A percentile compares a stretch with the other conserved stretches of the same genome.
Evolutionary conservation across 1,140 invertebrate species (phyloP).

Genomic region (Drosophila pseudoananassae): DNA sequence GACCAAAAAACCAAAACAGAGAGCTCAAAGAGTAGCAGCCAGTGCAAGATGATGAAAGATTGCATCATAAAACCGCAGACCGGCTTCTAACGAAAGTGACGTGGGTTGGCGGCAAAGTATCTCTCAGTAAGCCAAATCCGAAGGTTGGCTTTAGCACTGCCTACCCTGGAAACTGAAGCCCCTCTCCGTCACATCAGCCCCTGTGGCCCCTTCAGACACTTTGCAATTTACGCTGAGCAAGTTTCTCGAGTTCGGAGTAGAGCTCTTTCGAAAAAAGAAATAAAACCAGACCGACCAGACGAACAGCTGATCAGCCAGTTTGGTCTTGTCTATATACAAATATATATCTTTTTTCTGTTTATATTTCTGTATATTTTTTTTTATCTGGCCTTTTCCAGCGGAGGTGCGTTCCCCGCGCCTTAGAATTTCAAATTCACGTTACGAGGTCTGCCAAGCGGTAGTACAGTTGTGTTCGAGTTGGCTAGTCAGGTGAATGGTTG

Average conservation of each 20-base stretch:
- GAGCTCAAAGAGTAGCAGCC: constrained; percentile 2
- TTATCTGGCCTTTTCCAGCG: constrained; percentile 51
- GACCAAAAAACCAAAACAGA: constrained; percentile 34
- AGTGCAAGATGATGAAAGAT: constrained; percentile 72
- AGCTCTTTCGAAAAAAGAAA: constrained; percentile 7
- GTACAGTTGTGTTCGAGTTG: constrained; percentile 67
- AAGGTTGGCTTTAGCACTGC: constrained; percentile 40
- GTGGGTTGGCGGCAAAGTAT: constrained; percentile 38
- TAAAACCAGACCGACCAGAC: constrained; percentile 70
- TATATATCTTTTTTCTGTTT: constrained; percentile 22
- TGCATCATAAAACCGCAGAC: constrained; percentile 63
- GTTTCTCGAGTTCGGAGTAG: constrained; percentile 53
- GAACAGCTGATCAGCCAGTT: constrained; percentile 80
- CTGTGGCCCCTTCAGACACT: not conserved
- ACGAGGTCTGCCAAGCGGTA: constrained; percentile 32
- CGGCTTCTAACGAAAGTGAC: constrained; percentile 65
- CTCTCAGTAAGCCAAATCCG: constrained; percentile 5
- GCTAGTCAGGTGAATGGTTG: constrained; percentile 30
- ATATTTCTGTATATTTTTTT: constrained; percentile 43
- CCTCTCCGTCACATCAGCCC: too few species aligned
- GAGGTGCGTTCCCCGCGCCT: constrained; percentile 45
- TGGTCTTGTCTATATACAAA: constrained; percentile 3
- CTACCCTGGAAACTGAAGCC: not conserved
- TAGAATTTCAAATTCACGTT: constrained; percentile 71
- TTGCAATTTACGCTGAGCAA: constrained; percentile 58